phyloP scores from a whole-genome alignment of 2,797 vertebrate genomes.

The Pyrocephalus nanus region DNA sequence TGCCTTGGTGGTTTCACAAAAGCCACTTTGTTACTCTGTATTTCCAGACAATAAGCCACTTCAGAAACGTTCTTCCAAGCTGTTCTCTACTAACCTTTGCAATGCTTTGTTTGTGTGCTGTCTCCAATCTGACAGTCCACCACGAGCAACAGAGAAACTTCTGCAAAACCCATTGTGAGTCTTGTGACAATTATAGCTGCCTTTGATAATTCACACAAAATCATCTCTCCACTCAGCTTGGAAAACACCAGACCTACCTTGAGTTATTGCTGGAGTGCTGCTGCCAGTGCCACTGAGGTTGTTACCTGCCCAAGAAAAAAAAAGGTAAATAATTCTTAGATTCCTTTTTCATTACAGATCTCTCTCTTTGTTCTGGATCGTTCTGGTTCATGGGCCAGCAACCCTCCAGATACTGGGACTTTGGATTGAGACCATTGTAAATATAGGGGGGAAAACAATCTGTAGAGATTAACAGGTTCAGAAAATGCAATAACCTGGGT shows the following conservation, averaged over 20 bases:
- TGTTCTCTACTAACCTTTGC: neutral
- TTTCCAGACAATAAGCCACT: conserved; percentile 1
- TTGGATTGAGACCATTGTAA: neutral
- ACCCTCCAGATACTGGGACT: neutral
- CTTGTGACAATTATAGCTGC: neutral
- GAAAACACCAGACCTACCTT: neutral
- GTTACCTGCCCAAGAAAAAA: neutral
- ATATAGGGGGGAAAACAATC: neutral
- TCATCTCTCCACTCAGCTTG: neutral
- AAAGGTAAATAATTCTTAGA: neutral
- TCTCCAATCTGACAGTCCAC: neutral
- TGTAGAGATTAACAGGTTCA: neutral
- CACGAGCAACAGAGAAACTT: neutral
- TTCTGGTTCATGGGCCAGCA: neutral
- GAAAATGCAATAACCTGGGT: neutral
- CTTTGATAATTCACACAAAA: neutral
- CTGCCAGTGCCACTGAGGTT: neutral
- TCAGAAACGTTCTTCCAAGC: neutral
- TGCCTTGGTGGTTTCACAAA: conserved; percentile 2
- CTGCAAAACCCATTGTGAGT: neutral
- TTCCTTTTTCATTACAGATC: neutral
- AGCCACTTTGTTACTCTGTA: neutral
- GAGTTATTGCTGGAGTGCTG: neutral
- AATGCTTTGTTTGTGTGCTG: neutral
- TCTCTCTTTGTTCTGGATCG: neutral